Evolutionary conservation across 2,113 vertebrate species (phyloP).

Genomic region (Leptobrachium ailaonicum): DNA sequence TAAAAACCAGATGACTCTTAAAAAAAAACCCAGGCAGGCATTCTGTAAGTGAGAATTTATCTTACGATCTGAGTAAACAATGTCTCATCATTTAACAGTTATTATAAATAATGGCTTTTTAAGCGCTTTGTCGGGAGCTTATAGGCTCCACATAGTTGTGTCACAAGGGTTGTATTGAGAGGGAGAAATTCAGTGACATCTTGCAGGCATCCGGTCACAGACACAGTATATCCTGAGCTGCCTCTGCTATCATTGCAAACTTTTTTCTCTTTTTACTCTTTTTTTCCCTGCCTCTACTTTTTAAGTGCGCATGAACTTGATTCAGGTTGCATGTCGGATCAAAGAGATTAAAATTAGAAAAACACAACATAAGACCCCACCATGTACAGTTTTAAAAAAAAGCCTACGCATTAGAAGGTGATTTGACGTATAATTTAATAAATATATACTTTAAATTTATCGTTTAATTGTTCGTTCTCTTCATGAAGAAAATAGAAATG

Average conservation of each 20-base stretch:
- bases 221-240: slow-evolving; percentile 60
- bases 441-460: too few species aligned
- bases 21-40: slow-evolving; percentile 58
- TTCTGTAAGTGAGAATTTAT: slow-evolving; percentile 67
- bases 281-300: background rate
- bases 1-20: slow-evolving; percentile 76
- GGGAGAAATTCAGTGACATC: slow-evolving; percentile 64
- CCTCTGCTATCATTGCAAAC: slow-evolving; percentile 27
- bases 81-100: slow-evolving; percentile 73
- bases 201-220: slow-evolving; percentile 61
- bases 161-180: slow-evolving; percentile 56
- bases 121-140: slow-evolving; percentile 66
- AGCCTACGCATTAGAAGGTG: too few species aligned
- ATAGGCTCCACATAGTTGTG: slow-evolving; percentile 58
- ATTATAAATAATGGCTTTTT: slow-evolving; percentile 69
- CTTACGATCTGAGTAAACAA: slow-evolving; percentile 66
- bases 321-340: background rate
- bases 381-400: too few species aligned
- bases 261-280: background rate
- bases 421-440: too few species aligned
- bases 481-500: too few species aligned
- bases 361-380: background rate
- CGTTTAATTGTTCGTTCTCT: too few species aligned
- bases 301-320: background rate
- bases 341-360: background rate